phyloP scores from a whole-genome alignment of 2,888 invertebrate genomes.

The Ernsta delagoae region DNA sequence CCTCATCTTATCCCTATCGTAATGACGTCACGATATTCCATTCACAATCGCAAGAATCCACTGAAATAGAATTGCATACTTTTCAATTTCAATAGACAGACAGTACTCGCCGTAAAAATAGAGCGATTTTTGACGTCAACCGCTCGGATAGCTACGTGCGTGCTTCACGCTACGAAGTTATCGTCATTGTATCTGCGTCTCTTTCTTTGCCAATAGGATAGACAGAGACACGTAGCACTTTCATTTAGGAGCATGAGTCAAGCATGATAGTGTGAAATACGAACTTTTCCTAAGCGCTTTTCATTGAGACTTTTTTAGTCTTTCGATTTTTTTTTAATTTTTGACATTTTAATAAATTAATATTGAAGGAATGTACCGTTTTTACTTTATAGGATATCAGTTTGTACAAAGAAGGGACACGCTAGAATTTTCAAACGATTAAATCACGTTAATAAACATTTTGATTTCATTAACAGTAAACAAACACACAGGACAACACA shows the following conservation, averaged over 20 bases:
- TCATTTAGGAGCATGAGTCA: conserved; percentile 25
- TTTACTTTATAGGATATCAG: too few species aligned
- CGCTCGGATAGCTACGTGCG: background rate
- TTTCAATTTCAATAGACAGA: conserved; percentile 23
- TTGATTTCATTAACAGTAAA: background rate
- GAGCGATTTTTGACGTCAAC: conserved; percentile 30
- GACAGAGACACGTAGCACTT: conserved; percentile 13
- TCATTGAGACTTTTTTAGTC: background rate
- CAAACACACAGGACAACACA: conserved; percentile 3
- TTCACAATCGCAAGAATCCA: conserved; percentile 15
- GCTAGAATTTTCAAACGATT: too few species aligned
- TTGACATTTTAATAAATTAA: background rate
- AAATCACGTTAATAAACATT: background rate
- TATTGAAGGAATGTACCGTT: too few species aligned
- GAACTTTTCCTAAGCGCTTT: conserved; percentile 2
- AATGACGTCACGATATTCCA: conserved; percentile 14
- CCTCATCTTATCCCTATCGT: too few species aligned
- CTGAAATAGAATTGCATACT: conserved; percentile 30
- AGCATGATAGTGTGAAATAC: conserved; percentile 25
- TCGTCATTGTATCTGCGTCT: conserved; percentile 22
- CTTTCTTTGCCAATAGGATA: conserved; percentile 6
- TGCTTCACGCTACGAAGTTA: conserved; percentile 18
- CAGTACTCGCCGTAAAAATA: conserved; percentile 25
- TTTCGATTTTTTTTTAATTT: background rate
- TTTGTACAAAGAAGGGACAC: too few species aligned